Percentiles rank a stretch among this genome's conserved stretches.
Evolutionary conservation across 2,113 vertebrate species (phyloP).

Genomic region (Rhinopomastus cyanomelas): DNA sequence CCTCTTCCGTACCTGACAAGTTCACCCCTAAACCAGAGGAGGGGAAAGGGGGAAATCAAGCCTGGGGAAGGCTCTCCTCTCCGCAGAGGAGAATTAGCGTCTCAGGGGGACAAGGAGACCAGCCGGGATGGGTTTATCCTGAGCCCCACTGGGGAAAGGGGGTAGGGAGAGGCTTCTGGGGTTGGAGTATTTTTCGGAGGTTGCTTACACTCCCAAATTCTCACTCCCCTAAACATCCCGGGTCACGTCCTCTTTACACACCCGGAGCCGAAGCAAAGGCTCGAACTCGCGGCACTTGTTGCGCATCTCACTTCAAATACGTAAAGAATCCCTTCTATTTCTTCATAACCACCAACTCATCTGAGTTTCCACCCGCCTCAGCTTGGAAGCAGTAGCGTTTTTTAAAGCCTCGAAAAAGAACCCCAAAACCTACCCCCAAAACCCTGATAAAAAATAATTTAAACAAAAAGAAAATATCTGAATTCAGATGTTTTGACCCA

Average conservation of each 20-base stretch:
- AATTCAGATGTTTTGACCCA: fast-evolving
- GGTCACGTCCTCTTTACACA: neutral
- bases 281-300: slow-evolving; percentile 16
- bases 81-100: neutral
- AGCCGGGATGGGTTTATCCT: neutral
- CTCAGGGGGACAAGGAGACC: too few species aligned
- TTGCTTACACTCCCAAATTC: neutral
- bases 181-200: neutral
- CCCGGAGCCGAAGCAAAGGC: neutral
- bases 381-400: neutral
- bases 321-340: neutral
- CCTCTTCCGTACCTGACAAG: too few species aligned
- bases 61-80: fast-evolving
- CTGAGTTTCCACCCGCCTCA: neutral
- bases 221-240: fast-evolving
- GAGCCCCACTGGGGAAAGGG: neutral
- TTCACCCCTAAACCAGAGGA: too few species aligned
- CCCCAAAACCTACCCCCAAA: too few species aligned
- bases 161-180: neutral
- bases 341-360: neutral
- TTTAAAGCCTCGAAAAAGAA: too few species aligned
- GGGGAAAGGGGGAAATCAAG: neutral
- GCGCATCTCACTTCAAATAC: neutral
- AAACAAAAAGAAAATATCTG: too few species aligned
- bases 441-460: too few species aligned